A percentile compares a stretch with the other conserved stretches of the same genome.
phyloP scores from a whole-genome alignment of 2,888 invertebrate species.

The Brachyopa scutellaris region DNA sequence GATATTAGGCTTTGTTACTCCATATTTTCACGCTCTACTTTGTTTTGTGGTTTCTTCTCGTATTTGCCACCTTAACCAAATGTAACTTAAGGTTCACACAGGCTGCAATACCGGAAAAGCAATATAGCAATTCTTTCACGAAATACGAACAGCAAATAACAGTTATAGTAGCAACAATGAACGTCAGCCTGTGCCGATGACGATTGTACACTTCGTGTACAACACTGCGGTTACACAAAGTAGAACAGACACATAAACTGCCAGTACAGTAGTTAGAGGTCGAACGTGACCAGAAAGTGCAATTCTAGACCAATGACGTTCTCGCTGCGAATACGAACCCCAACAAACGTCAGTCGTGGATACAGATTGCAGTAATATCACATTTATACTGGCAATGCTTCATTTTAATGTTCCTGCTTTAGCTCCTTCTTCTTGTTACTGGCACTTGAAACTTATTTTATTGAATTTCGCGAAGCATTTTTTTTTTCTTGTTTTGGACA shows the following conservation, averaged over 20 bases:
- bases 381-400: constrained; percentile 22
- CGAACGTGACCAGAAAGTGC: constrained; percentile 37
- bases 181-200: no score
- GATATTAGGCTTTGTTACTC: no score
- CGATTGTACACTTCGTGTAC: no score
- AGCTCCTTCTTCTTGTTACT: background rate
- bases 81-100: no score
- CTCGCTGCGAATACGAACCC: background rate
- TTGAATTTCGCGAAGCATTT: constrained; percentile 25
- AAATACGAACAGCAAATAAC: background rate
- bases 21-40: no score
- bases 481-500: constrained; percentile 6
- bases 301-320: constrained; percentile 10
- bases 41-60: no score
- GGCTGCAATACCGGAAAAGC: no score
- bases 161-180: no score
- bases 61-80: no score
- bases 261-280: constrained; percentile 34
- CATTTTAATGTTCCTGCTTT: background rate
- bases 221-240: constrained; percentile 19
- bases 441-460: constrained; percentile 43
- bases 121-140: background rate
- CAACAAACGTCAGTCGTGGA: constrained; percentile 1
- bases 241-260: constrained; percentile 12
- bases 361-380: constrained; percentile 49